Evolutionary conservation across 2,113 vertebrate genomes (phyloP).

Genomic region (Eubucco bourcierii): DNA sequence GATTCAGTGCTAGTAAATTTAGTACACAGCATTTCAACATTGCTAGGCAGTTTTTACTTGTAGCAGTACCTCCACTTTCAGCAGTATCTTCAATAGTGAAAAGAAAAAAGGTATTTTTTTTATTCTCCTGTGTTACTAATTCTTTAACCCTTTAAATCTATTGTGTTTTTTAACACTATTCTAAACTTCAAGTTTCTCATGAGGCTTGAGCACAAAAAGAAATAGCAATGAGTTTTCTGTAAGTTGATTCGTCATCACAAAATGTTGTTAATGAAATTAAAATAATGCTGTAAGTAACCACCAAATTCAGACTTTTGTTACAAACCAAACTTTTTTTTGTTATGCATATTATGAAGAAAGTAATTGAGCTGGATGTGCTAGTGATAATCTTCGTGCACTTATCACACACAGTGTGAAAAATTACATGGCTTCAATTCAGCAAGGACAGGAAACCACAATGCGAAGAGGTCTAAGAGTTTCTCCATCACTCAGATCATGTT

Average conservation of each 20-base stretch:
- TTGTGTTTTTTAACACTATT: neutral
- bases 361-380: neutral
- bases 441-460: no score
- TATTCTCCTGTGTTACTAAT: neutral
- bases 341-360: neutral
- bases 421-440: no score
- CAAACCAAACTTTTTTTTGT: neutral
- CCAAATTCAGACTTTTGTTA: neutral
- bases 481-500: no score
- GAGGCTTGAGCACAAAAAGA: neutral
- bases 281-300: neutral
- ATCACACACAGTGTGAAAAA: no score
- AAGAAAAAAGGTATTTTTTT: no score
- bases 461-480: no score
- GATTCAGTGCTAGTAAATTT: neutral
- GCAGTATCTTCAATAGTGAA: neutral
- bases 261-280: neutral
- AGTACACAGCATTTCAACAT: neutral
- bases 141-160: neutral
- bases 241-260: neutral
- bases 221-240: neutral
- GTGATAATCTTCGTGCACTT: neutral
- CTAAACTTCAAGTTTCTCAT: neutral
- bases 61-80: neutral
- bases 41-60: neutral